Conservation (phyloP, 2,797 vertebrate genomes). For the Scolopax rusticola region DNA sequence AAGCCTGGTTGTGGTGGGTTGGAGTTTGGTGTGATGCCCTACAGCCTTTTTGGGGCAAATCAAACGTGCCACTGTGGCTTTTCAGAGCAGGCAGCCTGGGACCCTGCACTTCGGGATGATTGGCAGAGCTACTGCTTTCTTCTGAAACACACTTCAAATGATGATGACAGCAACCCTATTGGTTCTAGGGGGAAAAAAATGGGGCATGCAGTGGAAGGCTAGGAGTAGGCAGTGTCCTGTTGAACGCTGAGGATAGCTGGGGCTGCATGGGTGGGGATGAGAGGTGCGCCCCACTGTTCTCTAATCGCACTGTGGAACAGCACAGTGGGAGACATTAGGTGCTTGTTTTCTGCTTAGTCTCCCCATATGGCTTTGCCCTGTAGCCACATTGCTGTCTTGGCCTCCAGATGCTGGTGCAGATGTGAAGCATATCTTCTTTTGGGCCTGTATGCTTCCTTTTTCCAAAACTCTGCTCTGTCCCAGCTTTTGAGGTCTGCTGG, state of each 20-base stretch:
- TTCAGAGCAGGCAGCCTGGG: background rate
- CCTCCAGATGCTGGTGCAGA: background rate
- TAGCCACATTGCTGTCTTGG: background rate
- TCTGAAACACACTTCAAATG: background rate
- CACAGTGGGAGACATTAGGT: background rate
- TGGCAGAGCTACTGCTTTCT: background rate
- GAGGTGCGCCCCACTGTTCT: background rate
- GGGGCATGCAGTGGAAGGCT: background rate
- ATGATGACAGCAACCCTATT: background rate
- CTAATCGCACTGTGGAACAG: background rate
- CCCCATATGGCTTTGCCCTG: background rate
- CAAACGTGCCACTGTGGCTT: background rate
- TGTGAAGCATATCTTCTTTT: background rate
- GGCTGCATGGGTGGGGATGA: background rate
- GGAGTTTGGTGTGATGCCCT: background rate
- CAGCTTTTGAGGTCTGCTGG: background rate
- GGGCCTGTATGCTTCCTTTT: background rate
- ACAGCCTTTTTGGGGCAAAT: background rate
- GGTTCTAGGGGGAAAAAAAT: background rate
- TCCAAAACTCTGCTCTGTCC: background rate
- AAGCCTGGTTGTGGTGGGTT: background rate
- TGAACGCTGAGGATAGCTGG: background rate
- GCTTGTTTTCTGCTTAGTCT: background rate
- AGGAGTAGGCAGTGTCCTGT: fast-evolving
- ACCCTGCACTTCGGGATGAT: background rate